Conservation (phyloP, 2,888 invertebrate genomes). For the Maniola hyperantus region DNA sequence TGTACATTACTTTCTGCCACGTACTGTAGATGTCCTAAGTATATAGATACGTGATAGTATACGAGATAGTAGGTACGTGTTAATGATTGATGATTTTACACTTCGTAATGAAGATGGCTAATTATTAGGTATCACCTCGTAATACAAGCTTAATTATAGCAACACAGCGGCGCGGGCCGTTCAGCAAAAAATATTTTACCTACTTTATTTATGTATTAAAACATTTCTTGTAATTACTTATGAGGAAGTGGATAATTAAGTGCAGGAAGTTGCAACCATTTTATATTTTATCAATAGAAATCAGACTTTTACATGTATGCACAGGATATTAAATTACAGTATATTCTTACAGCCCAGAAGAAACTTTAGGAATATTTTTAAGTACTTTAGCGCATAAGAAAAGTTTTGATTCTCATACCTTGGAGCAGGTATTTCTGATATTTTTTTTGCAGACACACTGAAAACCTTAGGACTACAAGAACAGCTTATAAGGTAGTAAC, state of each 20-base stretch:
- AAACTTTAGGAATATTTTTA: background rate
- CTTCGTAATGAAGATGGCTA: slow-evolving; percentile 54
- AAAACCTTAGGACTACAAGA: no score
- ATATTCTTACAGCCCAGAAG: background rate
- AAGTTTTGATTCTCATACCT: no score
- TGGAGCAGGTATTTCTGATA: no score
- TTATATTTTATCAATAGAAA: background rate
- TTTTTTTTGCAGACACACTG: no score
- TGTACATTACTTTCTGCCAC: no score
- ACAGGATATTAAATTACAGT: background rate
- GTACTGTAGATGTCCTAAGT: no score
- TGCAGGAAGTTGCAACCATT: slow-evolving; percentile 4
- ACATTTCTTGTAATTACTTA: slow-evolving; percentile 1
- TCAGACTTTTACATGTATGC: background rate
- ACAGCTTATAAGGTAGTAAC: no score
- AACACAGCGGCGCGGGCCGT: slow-evolving; percentile 5
- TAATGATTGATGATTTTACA: slow-evolving; percentile 61
- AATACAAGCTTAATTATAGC: slow-evolving; percentile 29
- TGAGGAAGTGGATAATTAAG: slow-evolving; percentile 11
- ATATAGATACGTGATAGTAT: no score
- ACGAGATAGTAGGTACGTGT: no score
- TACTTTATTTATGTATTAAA: slow-evolving; percentile 7
- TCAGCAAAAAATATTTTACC: slow-evolving; percentile 2
- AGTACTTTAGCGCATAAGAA: no score
- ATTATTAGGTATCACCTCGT: slow-evolving; percentile 61